Percentiles rank a stretch among this genome's conserved stretches.
phyloP scores from a whole-genome alignment of 2,888 invertebrate genomes.

The Biston stratarius region DNA sequence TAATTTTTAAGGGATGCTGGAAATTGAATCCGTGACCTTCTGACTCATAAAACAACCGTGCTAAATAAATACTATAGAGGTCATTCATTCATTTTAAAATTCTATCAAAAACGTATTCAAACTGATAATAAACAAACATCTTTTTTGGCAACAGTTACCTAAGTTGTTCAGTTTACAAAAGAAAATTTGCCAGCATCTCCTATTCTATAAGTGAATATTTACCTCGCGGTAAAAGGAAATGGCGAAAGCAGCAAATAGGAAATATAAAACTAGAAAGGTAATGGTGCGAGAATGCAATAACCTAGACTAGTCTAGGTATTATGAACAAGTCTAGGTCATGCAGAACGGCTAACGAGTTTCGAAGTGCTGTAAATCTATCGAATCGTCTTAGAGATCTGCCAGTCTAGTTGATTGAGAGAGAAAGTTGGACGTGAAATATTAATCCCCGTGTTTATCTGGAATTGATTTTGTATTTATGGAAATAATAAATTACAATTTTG shows the following conservation, averaged over 20 bases:
- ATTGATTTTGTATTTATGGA: slow-evolving; percentile 12
- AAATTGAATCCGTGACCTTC: no score
- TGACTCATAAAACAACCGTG: no score
- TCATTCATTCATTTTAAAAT: no score
- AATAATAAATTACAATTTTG: not conserved
- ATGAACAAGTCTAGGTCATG: slow-evolving; percentile 22
- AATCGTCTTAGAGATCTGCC: slow-evolving; percentile 28
- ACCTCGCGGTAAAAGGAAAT: slow-evolving; percentile 23
- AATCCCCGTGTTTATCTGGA: slow-evolving; percentile 11
- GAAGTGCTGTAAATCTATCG: slow-evolving; percentile 35
- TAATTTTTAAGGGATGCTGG: no score
- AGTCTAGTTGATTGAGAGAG: slow-evolving; percentile 22
- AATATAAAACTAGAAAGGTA: slow-evolving; percentile 31
- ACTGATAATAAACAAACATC: no score
- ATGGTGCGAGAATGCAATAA: slow-evolving; percentile 35
- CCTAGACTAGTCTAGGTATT: slow-evolving; percentile 5
- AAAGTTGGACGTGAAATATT: slow-evolving; percentile 23
- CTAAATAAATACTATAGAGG: no score
- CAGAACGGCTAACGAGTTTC: slow-evolving; percentile 28
- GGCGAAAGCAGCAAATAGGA: slow-evolving; percentile 24
- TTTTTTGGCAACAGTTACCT: no score
- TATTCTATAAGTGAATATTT: slow-evolving; percentile 19
- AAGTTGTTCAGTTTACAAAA: no score
- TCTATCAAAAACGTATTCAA: no score
- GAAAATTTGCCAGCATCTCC: not conserved